These are phyloP conservation scores for Thunnus albacares DNA, from an alignment of 2,797 vertebrate genomes.

Conservation along the genomic window DNA sequence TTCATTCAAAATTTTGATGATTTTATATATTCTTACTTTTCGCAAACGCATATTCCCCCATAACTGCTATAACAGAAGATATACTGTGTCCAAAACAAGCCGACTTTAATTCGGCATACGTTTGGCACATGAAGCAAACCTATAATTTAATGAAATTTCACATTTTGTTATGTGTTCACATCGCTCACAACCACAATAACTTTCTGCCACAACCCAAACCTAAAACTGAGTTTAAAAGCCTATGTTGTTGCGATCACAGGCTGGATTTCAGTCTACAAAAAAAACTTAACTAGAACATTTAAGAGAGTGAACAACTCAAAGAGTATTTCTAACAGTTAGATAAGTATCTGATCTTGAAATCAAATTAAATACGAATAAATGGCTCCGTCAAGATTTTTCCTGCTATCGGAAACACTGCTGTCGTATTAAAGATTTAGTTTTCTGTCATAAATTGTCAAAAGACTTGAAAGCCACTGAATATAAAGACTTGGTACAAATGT, in stretches of 20 bases:
- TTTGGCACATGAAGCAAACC: not conserved
- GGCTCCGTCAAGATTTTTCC: not conserved
- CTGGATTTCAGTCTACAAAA: not conserved
- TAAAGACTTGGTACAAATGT: not conserved
- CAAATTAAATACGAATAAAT: not conserved
- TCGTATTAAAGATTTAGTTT: not conserved
- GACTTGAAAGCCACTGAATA: accelerated
- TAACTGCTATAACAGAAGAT: accelerated
- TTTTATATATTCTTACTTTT: not conserved
- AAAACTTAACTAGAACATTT: not conserved
- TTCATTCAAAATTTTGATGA: not conserved
- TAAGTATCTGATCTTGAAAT: not conserved
- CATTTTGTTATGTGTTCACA: not conserved
- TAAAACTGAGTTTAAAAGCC: not conserved
- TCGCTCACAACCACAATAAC: not conserved
- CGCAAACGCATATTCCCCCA: accelerated
- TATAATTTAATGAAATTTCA: not conserved
- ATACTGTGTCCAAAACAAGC: not conserved
- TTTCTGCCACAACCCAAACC: not conserved
- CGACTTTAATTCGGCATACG: not conserved
- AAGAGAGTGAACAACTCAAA: slow-evolving; percentile 8
- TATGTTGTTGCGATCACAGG: not conserved
- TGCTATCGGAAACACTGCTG: not conserved
- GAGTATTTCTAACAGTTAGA: not conserved
- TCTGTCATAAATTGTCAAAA: not conserved